Conservation (phyloP, 2,888 invertebrate genomes). For the Lobophora halterata region DNA sequence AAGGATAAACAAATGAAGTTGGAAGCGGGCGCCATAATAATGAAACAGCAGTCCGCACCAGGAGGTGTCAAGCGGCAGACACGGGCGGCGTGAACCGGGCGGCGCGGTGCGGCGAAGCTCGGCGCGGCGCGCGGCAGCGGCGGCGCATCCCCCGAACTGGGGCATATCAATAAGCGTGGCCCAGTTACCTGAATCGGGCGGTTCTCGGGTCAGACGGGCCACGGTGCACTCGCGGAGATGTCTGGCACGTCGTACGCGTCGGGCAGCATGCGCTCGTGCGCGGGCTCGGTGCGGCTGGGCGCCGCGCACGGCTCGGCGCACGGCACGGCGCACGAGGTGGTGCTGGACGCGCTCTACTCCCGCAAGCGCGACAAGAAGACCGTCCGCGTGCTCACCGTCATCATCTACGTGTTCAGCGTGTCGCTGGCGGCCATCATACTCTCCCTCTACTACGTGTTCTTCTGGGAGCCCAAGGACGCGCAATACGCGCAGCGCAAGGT, state of each 20-base stretch:
- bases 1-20: conserved; percentile 79
- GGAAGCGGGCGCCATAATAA: conserved; percentile 68
- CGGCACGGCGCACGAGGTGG: conserved; percentile 78
- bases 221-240: conserved; percentile 67
- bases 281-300: conserved; percentile 68
- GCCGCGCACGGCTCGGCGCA: conserved; percentile 23
- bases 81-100: conserved; percentile 68
- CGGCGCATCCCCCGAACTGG: conserved; percentile 67
- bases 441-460: conserved; percentile 95
- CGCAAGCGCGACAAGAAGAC: conserved; percentile 93
- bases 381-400: conserved; percentile 94
- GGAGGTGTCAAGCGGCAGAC: conserved; percentile 74
- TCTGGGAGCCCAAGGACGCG: conserved; percentile 91
- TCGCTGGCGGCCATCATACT: conserved; percentile 96
- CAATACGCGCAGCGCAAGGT: conserved; percentile 76
- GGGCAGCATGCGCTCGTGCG: conserved; percentile 77
- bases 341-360: conserved; percentile 88
- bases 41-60: conserved; percentile 73
- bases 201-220: conserved; percentile 36
- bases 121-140: no score
- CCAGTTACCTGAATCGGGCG: conserved; percentile 64
- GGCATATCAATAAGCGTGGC: conserved; percentile 76
- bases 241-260: conserved; percentile 79
- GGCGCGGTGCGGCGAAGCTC: conserved; percentile 38
- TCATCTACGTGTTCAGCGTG: conserved; percentile 96